A percentile compares a stretch with the other conserved stretches of the same genome.
Conservation (phyloP, 2,113 vertebrate genomes). For the Callaeas wilsoni region DNA sequence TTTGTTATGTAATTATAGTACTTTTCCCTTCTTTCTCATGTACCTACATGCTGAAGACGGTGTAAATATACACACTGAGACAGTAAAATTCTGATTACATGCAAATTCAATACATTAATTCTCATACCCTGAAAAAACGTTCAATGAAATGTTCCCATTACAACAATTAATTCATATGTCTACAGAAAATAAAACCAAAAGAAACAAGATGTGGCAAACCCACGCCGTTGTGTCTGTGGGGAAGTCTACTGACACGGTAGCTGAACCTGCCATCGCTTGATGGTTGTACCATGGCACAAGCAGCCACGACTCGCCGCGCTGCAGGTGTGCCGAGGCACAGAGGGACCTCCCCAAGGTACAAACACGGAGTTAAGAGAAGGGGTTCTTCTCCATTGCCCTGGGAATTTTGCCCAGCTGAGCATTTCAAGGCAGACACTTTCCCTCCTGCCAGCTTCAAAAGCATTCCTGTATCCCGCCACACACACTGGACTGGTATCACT, state of each 20-base stretch:
- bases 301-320: rapidly evolving
- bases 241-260: neutral
- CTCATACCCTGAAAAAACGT: neutral
- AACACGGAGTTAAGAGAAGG: neutral
- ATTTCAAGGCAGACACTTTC: neutral
- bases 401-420: neutral
- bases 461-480: neutral
- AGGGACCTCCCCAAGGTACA: neutral
- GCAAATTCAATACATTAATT: neutral
- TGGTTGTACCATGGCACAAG: neutral
- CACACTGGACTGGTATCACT: neutral
- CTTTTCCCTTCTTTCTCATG: neutral
- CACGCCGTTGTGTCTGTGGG: rapidly evolving
- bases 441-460: neutral
- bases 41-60: neutral
- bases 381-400: neutral
- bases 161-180: neutral
- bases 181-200: neutral
- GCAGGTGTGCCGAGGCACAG: neutral
- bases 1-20: neutral
- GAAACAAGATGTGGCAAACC: neutral
- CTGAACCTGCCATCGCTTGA: rapidly evolving
- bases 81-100: neutral
- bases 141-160: neutral
- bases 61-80: neutral